Conservation (phyloP, 2,888 invertebrate genomes). For the Panorpa germanica region DNA sequence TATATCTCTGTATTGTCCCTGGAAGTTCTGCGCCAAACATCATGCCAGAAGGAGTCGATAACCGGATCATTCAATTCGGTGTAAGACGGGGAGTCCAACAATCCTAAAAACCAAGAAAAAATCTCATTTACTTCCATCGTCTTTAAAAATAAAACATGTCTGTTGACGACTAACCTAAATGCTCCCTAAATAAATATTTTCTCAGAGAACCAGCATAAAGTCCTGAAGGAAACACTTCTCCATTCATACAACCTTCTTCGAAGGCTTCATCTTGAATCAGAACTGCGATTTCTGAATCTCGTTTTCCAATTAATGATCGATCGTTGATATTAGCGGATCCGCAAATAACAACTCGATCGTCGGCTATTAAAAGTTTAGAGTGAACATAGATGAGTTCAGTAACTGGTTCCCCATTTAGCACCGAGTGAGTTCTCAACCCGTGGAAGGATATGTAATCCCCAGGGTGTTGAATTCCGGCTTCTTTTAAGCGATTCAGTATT, state of each 20-base stretch:
- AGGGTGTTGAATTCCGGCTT: slow-evolving; percentile 63
- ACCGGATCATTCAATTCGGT: slow-evolving; percentile 64
- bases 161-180: slow-evolving; percentile 49
- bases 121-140: slow-evolving; percentile 18
- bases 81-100: too few relatives aligned
- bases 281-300: slow-evolving; percentile 90
- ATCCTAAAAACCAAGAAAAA: not conserved
- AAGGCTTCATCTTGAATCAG: slow-evolving; percentile 68
- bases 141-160: slow-evolving; percentile 19
- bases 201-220: slow-evolving; percentile 72
- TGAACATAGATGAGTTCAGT: slow-evolving; percentile 95
- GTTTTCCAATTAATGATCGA: slow-evolving; percentile 77
- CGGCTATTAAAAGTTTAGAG: slow-evolving; percentile 88
- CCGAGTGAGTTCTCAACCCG: slow-evolving; percentile 66
- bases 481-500: slow-evolving; percentile 55
- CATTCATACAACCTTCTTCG: slow-evolving; percentile 67
- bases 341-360: slow-evolving; percentile 80
- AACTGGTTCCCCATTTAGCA: slow-evolving; percentile 60
- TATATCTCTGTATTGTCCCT: slow-evolving; percentile 70
- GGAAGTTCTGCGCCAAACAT: slow-evolving; percentile 68
- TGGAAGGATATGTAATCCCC: slow-evolving; percentile 79
- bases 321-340: slow-evolving; percentile 98
- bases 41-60: slow-evolving; percentile 62
- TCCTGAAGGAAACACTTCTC: slow-evolving; percentile 62
- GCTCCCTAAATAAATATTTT: slow-evolving; percentile 76